Conservation (phyloP, 2,888 invertebrate species). For the Nyleta sp. region DNA sequence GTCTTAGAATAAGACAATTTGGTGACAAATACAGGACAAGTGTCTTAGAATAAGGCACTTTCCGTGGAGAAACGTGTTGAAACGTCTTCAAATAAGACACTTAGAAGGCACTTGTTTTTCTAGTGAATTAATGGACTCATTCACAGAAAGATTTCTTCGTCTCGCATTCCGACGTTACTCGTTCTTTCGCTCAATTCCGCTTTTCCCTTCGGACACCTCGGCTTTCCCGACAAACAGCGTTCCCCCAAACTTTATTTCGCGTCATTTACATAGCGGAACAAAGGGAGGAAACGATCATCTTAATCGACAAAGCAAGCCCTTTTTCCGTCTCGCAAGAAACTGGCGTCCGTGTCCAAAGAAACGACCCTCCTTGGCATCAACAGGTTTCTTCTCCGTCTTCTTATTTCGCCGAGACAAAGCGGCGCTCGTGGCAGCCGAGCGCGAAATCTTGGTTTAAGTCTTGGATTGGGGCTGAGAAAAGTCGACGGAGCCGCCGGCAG, state of each 20-base stretch:
- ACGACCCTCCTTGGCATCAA: constrained; percentile 70
- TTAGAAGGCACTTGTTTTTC: no score
- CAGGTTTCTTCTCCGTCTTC: constrained; percentile 74
- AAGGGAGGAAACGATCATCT: constrained; percentile 49
- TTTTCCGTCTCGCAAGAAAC: constrained; percentile 39
- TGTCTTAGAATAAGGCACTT: no score
- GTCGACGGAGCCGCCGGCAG: constrained; percentile 64
- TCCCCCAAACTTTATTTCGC: constrained; percentile 31
- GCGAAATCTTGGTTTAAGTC: constrained; percentile 75
- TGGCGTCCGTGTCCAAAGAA: constrained; percentile 31
- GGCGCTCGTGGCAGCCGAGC: constrained; percentile 58
- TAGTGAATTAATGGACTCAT: no score
- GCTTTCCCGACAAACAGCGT: constrained; percentile 14
- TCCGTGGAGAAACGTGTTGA: no score
- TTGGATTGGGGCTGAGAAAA: constrained; percentile 71
- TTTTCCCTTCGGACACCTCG: constrained; percentile 18
- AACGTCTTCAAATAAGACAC: no score
- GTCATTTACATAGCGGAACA: constrained; percentile 37
- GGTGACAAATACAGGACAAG: no score
- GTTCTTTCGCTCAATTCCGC: background rate
- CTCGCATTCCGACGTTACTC: background rate
- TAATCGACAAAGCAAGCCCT: constrained; percentile 52
- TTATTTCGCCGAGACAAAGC: constrained; percentile 53
- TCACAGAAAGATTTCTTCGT: background rate
- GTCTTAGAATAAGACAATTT: no score